phyloP scores from a whole-genome alignment of 1,140 invertebrate species.

The Xylocopa sonorina region DNA sequence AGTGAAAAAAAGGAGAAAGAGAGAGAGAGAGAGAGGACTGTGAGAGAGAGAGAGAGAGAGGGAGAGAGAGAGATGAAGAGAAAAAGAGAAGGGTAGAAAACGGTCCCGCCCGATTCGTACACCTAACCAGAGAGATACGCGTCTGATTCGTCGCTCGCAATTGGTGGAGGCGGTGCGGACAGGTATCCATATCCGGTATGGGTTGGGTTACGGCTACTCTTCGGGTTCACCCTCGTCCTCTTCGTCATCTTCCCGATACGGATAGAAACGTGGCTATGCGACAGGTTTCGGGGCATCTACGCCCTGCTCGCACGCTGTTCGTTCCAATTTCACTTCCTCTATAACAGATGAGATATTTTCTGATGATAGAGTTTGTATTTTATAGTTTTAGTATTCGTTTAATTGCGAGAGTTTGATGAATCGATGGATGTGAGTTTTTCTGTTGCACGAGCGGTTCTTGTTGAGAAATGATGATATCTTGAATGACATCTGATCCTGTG shows the following conservation, averaged over 20 bases:
- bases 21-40: slow-evolving; percentile 29
- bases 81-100: slow-evolving; percentile 49
- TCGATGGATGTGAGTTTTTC: no score
- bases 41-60: slow-evolving; percentile 45
- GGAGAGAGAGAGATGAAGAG: slow-evolving; percentile 13
- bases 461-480: no score
- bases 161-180: slow-evolving; percentile 79
- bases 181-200: slow-evolving; percentile 79
- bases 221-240: slow-evolving; percentile 59
- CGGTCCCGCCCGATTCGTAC: slow-evolving; percentile 77
- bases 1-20: slow-evolving; percentile 49
- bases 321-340: not conserved
- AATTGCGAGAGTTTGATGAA: no score
- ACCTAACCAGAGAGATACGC: slow-evolving; percentile 75
- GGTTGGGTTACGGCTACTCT: slow-evolving; percentile 67
- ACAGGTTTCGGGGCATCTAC: not conserved
- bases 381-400: no score
- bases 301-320: not conserved
- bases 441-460: no score
- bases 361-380: no score
- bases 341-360: no score
- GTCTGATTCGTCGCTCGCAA: slow-evolving; percentile 76
- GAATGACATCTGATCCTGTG: no score
- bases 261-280: slow-evolving; percentile 40
- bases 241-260: slow-evolving; percentile 58